Evolutionary conservation across 1,140 invertebrate genomes (phyloP), one percentile per base, ranked within the genome.

Genomic region (Belonocnema kinseyi): DNA sequence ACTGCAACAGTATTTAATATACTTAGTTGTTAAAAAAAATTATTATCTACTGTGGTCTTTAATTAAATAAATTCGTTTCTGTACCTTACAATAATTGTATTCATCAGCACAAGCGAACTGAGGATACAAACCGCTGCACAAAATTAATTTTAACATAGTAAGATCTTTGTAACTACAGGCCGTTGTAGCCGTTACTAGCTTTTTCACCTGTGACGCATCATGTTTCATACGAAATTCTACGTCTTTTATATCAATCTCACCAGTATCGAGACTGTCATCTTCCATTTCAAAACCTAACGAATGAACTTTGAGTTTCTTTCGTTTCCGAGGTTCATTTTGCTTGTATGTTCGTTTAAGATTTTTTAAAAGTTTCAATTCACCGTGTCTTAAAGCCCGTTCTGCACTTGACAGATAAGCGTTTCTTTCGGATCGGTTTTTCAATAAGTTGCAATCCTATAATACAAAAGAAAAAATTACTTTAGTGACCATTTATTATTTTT

Each of bases 81-180:
- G 85, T 89, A 95, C 94, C 93, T 98, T 98, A 85, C 95, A 97
- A 85, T 96, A 95, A 91, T 99, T 99, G 85, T 96, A 97, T 85
- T 98, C 97, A 92, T 99, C 98, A 14, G 96, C 94, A 56, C 98
- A 93, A 7, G 97, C 97, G 72, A 99, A 92, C 91, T 99, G 97
- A 11, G 98, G 98, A 91, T 99, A 99, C 19, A 99, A 92, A 10
- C 98, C 98, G 92, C 96, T 96, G 81, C 95, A 96, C 3, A 99
- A 90, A 77, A 99, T 97, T 50, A 99, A 88, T 92, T 99, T 98
- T 13, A 98, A 89, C 90, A 98, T 94, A 72, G 95, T 94, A n/a
- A 99, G 91, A 88, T 99, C 97, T 77, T 95, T 93, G 71, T 96
- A 94, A 77, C 95, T 96, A 19, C 94, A 94, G 11, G 96, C 93